These are phyloP conservation scores for Sycophaga agraensis DNA, from an alignment of 1,140 invertebrate genomes.

Conservation along the genomic window DNA sequence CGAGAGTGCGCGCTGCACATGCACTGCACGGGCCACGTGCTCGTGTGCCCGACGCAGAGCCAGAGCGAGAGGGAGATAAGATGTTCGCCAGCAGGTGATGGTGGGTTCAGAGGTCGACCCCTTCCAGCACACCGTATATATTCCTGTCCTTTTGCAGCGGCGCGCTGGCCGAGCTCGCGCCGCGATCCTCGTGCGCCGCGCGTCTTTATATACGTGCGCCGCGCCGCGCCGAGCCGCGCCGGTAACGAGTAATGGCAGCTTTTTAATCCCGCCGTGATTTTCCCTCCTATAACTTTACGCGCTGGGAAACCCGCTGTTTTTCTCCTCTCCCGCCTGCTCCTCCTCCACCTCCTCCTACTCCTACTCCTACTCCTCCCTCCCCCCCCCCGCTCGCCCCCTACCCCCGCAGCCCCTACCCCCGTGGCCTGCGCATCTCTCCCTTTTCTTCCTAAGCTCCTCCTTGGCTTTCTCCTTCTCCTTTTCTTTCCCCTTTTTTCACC, in stretches of 20 bases:
- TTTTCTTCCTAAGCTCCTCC: not conserved
- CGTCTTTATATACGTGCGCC: too few relatives aligned
- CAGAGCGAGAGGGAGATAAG: constrained; percentile 1
- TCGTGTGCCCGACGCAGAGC: too few relatives aligned
- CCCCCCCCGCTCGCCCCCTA: not conserved
- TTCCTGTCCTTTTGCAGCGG: constrained; percentile 22
- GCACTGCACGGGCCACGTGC: too few relatives aligned
- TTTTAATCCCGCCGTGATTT: constrained; percentile 19
- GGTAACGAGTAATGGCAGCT: constrained; percentile 18
- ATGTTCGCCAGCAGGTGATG: constrained; percentile 29
- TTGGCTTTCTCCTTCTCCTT: not conserved
- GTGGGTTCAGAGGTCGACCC: constrained; percentile 29
- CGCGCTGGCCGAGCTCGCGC: too few relatives aligned
- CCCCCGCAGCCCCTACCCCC: not conserved
- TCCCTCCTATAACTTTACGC: not conserved
- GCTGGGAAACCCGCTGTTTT: not conserved
- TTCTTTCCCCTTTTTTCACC: not conserved
- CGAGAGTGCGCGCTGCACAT: not conserved
- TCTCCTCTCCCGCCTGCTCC: too few relatives aligned
- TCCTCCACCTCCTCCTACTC: not conserved
- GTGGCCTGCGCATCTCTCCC: not conserved
- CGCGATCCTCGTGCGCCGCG: not conserved
- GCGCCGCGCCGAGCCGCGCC: too few relatives aligned
- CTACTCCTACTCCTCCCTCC: not conserved
- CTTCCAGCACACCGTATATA: constrained; percentile 22